Percentiles rank a stretch among this genome's conserved stretches.
Conservation (phyloP, 2,113 vertebrate genomes). For the Apeltes quadracus region DNA sequence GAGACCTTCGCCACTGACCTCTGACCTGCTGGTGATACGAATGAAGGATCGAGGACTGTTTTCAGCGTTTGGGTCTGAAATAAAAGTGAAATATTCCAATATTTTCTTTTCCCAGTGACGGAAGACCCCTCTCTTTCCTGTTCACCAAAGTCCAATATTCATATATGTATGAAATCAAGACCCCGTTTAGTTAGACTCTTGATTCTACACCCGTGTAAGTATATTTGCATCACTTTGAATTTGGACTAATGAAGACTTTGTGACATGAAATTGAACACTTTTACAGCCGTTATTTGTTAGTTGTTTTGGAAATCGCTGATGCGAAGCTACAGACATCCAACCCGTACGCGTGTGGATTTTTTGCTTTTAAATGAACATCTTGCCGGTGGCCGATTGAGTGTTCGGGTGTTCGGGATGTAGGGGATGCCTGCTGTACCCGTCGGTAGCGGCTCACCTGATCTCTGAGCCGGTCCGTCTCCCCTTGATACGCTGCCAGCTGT, state of each 20-base stretch:
- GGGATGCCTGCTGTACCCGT: background rate
- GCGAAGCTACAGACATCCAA: background rate
- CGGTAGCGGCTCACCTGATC: constrained; percentile 82
- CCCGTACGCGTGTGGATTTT: background rate
- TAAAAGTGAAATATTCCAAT: background rate
- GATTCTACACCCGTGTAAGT: background rate
- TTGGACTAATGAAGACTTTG: too few species aligned
- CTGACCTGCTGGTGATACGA: too few species aligned
- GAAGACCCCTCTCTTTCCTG: background rate
- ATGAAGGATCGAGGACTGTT: too few species aligned
- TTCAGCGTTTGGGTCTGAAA: too few species aligned
- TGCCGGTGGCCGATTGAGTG: background rate
- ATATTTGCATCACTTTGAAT: background rate
- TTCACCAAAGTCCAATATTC: background rate
- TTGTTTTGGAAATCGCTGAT: background rate
- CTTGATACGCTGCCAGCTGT: constrained; percentile 91
- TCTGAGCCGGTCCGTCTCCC: constrained; percentile 88
- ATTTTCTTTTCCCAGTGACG: background rate
- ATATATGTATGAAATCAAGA: background rate
- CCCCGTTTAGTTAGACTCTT: background rate
- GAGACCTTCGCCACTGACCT: too few species aligned
- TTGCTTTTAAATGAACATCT: background rate
- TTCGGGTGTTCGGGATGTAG: background rate
- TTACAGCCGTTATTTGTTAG: background rate
- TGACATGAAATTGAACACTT: too few species aligned